Evolutionary conservation across 2,888 invertebrate genomes (phyloP).

Genomic region (Ephialtes manifestator): DNA sequence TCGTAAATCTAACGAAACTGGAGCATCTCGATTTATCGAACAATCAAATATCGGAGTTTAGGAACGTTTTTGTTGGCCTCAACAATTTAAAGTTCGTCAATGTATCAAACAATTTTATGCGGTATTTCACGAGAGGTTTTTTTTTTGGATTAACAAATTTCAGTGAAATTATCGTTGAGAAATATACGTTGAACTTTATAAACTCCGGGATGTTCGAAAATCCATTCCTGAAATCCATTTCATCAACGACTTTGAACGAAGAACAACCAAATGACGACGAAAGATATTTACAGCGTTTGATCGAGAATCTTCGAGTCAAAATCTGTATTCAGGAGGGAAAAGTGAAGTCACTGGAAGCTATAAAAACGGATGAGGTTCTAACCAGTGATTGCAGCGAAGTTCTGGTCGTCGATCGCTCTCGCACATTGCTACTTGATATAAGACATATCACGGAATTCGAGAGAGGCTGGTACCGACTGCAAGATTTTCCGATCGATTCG

Average conservation of each 20-base stretch:
- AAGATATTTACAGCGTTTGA: too few relatives aligned
- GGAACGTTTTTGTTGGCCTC: neutral
- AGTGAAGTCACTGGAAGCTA: constrained; percentile 66
- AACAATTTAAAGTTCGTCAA: neutral
- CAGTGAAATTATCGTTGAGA: neutral
- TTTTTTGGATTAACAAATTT: neutral
- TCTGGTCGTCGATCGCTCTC: constrained; percentile 71
- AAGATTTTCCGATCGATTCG: constrained; percentile 56
- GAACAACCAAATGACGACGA: neutral
- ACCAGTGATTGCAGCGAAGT: too few relatives aligned
- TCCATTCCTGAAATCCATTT: neutral
- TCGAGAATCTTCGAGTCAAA: constrained; percentile 62
- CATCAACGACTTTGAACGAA: too few relatives aligned
- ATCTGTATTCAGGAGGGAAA: constrained; percentile 71
- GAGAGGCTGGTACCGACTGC: constrained; percentile 77
- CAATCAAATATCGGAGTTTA: neutral
- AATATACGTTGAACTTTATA: neutral
- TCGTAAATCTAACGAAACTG: neutral
- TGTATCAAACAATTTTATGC: neutral
- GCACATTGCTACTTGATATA: constrained; percentile 49
- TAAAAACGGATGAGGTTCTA: constrained; percentile 54
- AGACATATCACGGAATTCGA: constrained; percentile 74
- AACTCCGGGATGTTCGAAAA: neutral
- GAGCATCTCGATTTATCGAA: neutral
- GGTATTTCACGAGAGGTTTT: neutral